A percentile compares a stretch with the other conserved stretches of the same genome.
Conservation (phyloP, 2,113 vertebrate species). For the Sander lucioperca region DNA sequence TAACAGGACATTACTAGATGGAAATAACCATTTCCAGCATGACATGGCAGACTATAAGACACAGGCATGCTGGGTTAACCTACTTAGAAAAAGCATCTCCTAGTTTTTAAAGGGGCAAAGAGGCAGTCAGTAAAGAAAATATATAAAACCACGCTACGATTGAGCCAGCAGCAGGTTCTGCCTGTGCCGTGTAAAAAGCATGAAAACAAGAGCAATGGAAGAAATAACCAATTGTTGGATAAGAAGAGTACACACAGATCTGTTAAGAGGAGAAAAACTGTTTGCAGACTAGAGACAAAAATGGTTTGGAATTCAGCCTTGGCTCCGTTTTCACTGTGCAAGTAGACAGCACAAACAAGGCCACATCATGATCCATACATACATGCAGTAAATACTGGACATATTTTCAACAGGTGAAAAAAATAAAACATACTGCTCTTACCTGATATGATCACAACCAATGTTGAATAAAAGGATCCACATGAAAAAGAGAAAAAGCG, state of each 20-base stretch:
- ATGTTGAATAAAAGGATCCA: slow-evolving; percentile 28
- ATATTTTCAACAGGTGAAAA: background rate
- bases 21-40: slow-evolving; percentile 35
- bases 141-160: background rate
- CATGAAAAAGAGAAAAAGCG: slow-evolving; percentile 42
- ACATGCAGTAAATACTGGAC: background rate
- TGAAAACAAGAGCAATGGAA: background rate
- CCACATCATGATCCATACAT: too few relatives aligned
- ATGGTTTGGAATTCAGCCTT: background rate
- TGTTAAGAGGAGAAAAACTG: background rate
- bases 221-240: background rate
- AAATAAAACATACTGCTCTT: slow-evolving; percentile 10
- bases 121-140: slow-evolving; percentile 6
- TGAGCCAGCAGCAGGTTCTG: slow-evolving; percentile 1
- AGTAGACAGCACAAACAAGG: background rate
- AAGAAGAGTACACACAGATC: too few relatives aligned
- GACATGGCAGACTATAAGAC: slow-evolving; percentile 10
- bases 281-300: background rate
- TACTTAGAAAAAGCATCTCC: slow-evolving; percentile 13
- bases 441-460: slow-evolving; percentile 46
- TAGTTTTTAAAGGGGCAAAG: too few relatives aligned
- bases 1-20: slow-evolving; percentile 16
- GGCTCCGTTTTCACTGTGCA: background rate
- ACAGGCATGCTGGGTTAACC: slow-evolving; percentile 25
- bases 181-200: background rate